phyloP scores from a whole-genome alignment of 1,140 invertebrate species.

The Ditylenchus dipsaci region DNA sequence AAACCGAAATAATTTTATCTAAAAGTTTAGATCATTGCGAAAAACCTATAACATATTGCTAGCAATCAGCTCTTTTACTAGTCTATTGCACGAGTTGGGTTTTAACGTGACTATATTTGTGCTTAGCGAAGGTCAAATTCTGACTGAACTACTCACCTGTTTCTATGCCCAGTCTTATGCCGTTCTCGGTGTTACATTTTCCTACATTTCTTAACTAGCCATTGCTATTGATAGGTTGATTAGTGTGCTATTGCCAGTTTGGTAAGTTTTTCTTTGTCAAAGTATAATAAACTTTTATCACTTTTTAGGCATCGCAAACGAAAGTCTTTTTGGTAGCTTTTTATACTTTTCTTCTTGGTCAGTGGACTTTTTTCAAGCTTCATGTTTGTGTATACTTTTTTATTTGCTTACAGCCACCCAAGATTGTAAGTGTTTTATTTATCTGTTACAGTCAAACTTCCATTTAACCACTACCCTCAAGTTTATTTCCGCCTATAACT shows the following conservation, averaged over 20 bases:
- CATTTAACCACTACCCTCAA: too few species aligned
- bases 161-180: conserved; percentile 1
- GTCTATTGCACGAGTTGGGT: background rate
- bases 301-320: too few species aligned
- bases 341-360: too few species aligned
- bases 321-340: too few species aligned
- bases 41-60: background rate
- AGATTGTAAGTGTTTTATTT: too few species aligned
- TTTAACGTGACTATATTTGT: background rate
- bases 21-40: background rate
- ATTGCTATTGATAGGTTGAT: background rate
- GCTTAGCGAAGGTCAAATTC: background rate
- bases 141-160: background rate
- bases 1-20: too few species aligned
- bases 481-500: too few species aligned
- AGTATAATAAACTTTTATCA: too few species aligned
- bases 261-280: background rate
- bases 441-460: too few species aligned
- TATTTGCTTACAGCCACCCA: too few species aligned
- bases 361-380: too few species aligned
- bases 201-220: background rate
- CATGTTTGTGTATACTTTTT: too few species aligned
- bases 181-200: background rate
- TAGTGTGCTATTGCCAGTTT: background rate
- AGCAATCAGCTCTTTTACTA: background rate